A percentile compares a stretch with the other conserved stretches of the same genome.
Conservation (phyloP, 2,113 vertebrate species). For the Melanocharis versteri region DNA sequence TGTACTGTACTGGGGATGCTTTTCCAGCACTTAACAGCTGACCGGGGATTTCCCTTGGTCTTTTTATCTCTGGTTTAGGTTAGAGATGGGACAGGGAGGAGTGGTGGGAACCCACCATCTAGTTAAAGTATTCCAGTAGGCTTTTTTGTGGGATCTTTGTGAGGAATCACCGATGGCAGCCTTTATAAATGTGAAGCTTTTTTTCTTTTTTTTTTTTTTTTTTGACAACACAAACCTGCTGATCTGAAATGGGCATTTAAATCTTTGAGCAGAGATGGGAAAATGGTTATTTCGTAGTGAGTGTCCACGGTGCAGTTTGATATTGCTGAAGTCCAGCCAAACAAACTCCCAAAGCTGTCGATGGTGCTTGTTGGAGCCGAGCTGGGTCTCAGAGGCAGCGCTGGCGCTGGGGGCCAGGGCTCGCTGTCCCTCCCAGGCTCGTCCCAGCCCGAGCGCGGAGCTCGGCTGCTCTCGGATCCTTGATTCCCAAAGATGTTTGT, state of each 20-base stretch:
- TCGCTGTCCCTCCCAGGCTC: background rate
- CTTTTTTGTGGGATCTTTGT: background rate
- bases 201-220: background rate
- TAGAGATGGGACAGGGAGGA: background rate
- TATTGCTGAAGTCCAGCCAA: conserved; percentile 32
- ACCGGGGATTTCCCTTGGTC: background rate
- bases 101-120: background rate
- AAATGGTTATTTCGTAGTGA: background rate
- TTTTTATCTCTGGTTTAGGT: background rate
- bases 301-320: background rate
- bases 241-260: background rate
- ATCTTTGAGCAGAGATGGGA: background rate
- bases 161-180: background rate
- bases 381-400: background rate
- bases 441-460: background rate
- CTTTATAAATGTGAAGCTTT: background rate
- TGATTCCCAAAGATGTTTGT: background rate
- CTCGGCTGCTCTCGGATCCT: background rate
- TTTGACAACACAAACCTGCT: background rate
- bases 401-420: background rate
- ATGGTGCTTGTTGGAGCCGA: background rate
- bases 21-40: background rate
- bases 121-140: background rate
- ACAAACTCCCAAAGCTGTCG: conserved; percentile 33
- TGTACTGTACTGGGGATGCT: conserved; percentile 59